Conservation (phyloP, 1,140 invertebrate genomes). For the Hydropsyche tenuis region DNA sequence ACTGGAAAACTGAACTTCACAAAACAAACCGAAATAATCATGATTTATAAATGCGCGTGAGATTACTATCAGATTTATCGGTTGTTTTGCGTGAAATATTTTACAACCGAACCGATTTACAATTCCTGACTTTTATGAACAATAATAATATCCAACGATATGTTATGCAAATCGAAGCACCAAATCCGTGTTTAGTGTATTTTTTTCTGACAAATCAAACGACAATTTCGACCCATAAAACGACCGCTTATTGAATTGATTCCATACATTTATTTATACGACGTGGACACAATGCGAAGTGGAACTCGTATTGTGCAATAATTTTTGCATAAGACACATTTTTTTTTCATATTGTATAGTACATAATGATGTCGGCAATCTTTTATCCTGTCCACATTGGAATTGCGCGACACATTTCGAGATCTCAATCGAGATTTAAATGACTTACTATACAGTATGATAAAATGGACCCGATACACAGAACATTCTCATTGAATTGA, state of each 20-base stretch:
- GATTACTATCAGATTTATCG: constrained; percentile 14
- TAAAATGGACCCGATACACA: neutral
- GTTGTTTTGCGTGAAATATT: constrained; percentile 3
- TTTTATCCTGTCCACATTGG: neutral
- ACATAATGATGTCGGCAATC: constrained; percentile 16
- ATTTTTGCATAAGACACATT: too few relatives aligned
- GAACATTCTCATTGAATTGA: neutral
- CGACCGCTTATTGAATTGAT: too few relatives aligned
- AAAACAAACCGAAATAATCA: constrained; percentile 5
- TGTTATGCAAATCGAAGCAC: too few relatives aligned
- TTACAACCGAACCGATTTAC: neutral
- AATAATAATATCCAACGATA: too few relatives aligned
- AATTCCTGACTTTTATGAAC: too few relatives aligned
- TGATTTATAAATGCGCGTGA: constrained; percentile 11
- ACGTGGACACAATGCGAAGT: too few relatives aligned
- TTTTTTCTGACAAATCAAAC: too few relatives aligned
- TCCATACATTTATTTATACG: too few relatives aligned
- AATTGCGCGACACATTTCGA: neutral
- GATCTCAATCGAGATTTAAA: neutral
- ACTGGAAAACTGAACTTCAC: constrained; percentile 2
- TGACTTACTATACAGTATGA: neutral
- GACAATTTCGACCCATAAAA: too few relatives aligned
- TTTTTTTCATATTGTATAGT: neutral
- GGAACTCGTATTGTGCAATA: too few relatives aligned
- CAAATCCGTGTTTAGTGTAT: too few relatives aligned